Percentiles rank a stretch among this genome's conserved stretches.
Evolutionary conservation across 2,888 invertebrate species (phyloP).

Genomic region (Dolichopus griseipennis): DNA sequence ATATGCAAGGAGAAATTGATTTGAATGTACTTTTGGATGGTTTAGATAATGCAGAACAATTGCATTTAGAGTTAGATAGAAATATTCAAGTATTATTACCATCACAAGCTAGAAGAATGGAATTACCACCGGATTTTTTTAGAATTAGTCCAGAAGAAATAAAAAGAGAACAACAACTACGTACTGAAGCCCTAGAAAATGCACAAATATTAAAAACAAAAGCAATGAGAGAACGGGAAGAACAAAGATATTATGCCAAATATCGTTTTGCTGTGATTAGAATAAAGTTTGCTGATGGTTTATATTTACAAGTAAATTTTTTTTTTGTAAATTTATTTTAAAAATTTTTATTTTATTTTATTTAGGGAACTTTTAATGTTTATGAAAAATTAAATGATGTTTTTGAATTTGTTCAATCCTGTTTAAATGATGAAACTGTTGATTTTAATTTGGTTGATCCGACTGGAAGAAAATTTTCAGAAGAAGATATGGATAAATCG

Average conservation of each 20-base stretch:
- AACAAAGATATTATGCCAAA: slow-evolving; percentile 65
- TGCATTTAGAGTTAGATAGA: slow-evolving; percentile 75
- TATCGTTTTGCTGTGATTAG: slow-evolving; percentile 81
- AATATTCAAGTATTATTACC: slow-evolving; percentile 76
- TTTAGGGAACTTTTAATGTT: slow-evolving; percentile 78
- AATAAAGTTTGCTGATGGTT: slow-evolving; percentile 80
- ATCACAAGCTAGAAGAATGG: slow-evolving; percentile 58
- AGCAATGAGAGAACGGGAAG: slow-evolving; percentile 90
- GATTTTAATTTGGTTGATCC: slow-evolving; percentile 64
- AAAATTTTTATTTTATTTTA: slow-evolving; percentile 7
- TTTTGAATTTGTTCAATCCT: slow-evolving; percentile 70
- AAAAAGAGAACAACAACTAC: slow-evolving; percentile 67
- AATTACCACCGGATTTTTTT: slow-evolving; percentile 79
- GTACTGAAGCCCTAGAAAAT: slow-evolving; percentile 67
- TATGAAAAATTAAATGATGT: slow-evolving; percentile 67
- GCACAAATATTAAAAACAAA: slow-evolving; percentile 81
- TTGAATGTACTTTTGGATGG: slow-evolving; percentile 64
- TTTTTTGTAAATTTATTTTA: too few species aligned
- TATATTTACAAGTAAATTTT: slow-evolving; percentile 60
- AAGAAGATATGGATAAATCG: slow-evolving; percentile 60
- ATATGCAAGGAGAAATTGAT: slow-evolving; percentile 43
- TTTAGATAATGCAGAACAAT: slow-evolving; percentile 67
- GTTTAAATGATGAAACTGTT: slow-evolving; percentile 56
- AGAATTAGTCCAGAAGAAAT: slow-evolving; percentile 72
- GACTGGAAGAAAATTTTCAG: slow-evolving; percentile 53